Evolutionary conservation across 1,140 invertebrate genomes (phyloP).

Genomic region (Homarus americanus): DNA sequence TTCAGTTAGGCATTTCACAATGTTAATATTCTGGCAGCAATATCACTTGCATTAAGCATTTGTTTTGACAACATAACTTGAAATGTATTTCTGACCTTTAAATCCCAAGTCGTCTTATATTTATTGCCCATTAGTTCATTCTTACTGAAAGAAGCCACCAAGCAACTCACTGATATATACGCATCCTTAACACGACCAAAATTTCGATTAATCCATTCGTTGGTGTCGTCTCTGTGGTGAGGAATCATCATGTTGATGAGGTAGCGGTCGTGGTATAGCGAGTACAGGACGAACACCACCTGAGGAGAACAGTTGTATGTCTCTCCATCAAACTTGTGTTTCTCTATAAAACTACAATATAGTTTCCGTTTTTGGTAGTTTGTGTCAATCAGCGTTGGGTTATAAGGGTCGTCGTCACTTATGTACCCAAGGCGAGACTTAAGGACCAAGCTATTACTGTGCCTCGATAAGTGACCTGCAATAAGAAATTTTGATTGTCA

Average conservation of each 20-base stretch:
- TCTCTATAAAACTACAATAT: slow-evolving; percentile 1
- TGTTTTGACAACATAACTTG: no score
- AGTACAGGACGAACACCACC: slow-evolving; percentile 12
- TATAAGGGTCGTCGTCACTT: not conserved
- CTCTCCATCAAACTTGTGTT: not conserved
- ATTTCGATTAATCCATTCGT: slow-evolving; percentile 29
- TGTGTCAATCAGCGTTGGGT: not conserved
- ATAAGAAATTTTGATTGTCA: not conserved
- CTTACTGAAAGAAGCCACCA: no score
- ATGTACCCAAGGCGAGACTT: slow-evolving; percentile 20
- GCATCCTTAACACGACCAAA: slow-evolving; percentile 5
- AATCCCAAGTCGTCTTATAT: no score
- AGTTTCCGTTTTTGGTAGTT: slow-evolving; percentile 33
- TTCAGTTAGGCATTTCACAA: no score
- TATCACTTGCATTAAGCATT: no score
- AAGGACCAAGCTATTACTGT: not conserved
- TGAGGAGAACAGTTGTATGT: slow-evolving; percentile 30
- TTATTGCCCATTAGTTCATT: no score
- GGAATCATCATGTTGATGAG: slow-evolving; percentile 34
- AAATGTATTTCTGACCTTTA: no score
- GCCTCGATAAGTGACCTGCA: not conserved
- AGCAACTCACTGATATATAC: slow-evolving; percentile 20
- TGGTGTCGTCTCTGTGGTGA: slow-evolving; percentile 21
- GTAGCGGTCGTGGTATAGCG: slow-evolving; percentile 23
- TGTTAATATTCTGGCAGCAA: no score